Conservation (phyloP, 2,113 vertebrate species). For the Ia io region DNA sequence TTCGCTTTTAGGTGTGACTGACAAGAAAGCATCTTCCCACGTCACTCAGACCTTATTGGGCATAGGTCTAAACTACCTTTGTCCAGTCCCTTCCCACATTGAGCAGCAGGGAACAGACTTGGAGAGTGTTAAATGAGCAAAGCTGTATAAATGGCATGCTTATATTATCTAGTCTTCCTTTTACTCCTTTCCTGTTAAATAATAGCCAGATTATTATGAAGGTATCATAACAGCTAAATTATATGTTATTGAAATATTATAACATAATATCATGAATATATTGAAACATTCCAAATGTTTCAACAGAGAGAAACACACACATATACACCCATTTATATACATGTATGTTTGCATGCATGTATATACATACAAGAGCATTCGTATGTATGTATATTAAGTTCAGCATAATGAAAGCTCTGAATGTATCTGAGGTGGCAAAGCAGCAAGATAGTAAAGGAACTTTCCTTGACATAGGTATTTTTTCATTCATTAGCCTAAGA, state of each 20-base stretch:
- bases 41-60: no score
- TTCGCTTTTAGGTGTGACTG: no score
- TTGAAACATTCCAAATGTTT: neutral
- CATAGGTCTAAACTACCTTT: no score
- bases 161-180: no score
- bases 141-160: no score
- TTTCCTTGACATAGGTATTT: neutral
- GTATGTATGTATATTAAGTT: neutral
- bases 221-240: neutral
- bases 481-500: slow-evolving; percentile 25
- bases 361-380: neutral
- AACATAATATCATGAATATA: neutral
- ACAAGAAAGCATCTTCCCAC: no score
- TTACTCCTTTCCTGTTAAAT: no score
- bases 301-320: neutral
- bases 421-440: neutral
- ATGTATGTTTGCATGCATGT: neutral
- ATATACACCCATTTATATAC: neutral
- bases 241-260: neutral
- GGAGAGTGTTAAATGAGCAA: no score
- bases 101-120: no score
- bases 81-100: no score
- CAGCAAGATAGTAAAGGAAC: neutral
- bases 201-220: no score
- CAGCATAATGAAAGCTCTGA: neutral